Percentiles rank a stretch among this genome's conserved stretches.
phyloP scores from a whole-genome alignment of 2,888 invertebrate genomes.

The Eristalinus aeneus region DNA sequence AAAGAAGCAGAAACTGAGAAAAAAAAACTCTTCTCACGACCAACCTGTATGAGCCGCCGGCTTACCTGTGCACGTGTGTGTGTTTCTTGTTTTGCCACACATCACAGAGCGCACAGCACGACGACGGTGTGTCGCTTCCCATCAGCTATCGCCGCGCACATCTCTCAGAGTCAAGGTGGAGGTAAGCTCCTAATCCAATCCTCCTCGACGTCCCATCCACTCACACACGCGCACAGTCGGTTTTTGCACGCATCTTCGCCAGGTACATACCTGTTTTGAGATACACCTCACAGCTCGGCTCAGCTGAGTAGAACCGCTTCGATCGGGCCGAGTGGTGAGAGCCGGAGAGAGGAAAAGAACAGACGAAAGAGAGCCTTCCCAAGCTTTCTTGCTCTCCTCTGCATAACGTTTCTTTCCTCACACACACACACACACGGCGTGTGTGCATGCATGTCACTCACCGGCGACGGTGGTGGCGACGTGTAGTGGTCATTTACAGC shows the following conservation, averaged over 20 bases:
- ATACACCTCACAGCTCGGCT: conserved; percentile 69
- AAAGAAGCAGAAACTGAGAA: conserved; percentile 27
- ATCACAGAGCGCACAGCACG: conserved; percentile 40
- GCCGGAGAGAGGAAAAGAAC: conserved; percentile 36
- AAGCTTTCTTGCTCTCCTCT: conserved; percentile 50
- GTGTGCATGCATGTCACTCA: not conserved
- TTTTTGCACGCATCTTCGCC: conserved; percentile 58
- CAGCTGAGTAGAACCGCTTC: conserved; percentile 72
- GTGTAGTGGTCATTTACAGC: conserved; percentile 71
- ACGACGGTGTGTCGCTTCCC: conserved; percentile 43
- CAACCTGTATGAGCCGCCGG: conserved; percentile 59
- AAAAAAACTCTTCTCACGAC: conserved; percentile 38
- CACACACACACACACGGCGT: not conserved
- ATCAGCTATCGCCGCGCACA: conserved; percentile 52
- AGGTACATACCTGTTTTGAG: conserved; percentile 62
- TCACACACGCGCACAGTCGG: not conserved
- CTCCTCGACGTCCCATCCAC: conserved; percentile 50
- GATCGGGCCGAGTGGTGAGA: conserved; percentile 35
- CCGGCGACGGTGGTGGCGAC: conserved; percentile 30
- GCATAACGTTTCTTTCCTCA: conserved; percentile 57
- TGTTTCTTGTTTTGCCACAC: not conserved
- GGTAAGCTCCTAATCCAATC: conserved; percentile 74
- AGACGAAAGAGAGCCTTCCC: conserved; percentile 14
- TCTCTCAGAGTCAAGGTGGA: conserved; percentile 81
- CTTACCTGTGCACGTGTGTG: conserved; percentile 56